phyloP scores from a whole-genome alignment of 2,888 invertebrate genomes.

The Cacoxenus indagator region DNA sequence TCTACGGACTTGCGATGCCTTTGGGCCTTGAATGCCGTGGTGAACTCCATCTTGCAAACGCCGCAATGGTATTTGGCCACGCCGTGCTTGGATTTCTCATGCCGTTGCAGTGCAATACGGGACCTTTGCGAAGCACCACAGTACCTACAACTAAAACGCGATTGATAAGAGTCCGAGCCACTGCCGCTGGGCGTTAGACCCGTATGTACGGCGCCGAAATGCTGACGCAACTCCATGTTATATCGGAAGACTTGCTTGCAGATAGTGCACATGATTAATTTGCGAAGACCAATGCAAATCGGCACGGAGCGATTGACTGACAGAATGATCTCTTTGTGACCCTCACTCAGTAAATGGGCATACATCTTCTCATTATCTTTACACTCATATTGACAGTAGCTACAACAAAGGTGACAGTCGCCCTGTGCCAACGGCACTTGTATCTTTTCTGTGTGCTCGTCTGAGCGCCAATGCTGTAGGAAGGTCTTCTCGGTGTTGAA shows the following conservation, averaged over 20 bases:
- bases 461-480: conserved; percentile 81
- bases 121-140: conserved; percentile 76
- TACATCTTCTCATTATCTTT: conserved; percentile 77
- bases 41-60: conserved; percentile 77
- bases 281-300: conserved; percentile 80
- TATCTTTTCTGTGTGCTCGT: conserved; percentile 35
- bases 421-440: conserved; percentile 63
- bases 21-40: conserved; percentile 75
- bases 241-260: conserved; percentile 81
- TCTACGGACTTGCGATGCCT: conserved; percentile 77
- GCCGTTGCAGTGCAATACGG: conserved; percentile 77
- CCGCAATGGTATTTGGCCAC: conserved; percentile 77
- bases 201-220: conserved; percentile 72
- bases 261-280: conserved; percentile 76
- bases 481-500: conserved; percentile 82
- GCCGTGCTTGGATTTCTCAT: conserved; percentile 76
- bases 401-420: conserved; percentile 80
- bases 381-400: conserved; percentile 80
- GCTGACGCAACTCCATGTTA: conserved; percentile 78
- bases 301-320: conserved; percentile 86
- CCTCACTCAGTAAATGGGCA: conserved; percentile 76
- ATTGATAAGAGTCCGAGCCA: conserved; percentile 78
- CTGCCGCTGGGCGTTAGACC: conserved; percentile 73
- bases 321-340: conserved; percentile 81
- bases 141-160: conserved; percentile 74